phyloP scores from a whole-genome alignment of 2,113 vertebrate species.

The Noctilio leporinus region DNA sequence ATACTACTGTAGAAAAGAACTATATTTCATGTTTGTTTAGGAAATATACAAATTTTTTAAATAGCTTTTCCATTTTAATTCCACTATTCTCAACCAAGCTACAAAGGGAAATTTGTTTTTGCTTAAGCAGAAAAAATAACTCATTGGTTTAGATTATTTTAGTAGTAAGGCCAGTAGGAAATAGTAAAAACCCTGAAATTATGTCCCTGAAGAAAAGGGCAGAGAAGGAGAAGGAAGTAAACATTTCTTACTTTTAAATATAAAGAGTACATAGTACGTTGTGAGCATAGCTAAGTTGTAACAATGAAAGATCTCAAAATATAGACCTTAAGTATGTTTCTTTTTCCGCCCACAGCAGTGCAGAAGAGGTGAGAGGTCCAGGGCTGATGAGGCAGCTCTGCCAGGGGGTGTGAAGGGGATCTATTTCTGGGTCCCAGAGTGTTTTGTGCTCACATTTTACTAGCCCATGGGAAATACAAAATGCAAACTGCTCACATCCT shows the following conservation, averaged over 20 bases:
- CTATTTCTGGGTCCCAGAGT: background rate
- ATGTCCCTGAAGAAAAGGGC: background rate
- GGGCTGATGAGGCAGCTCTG: too few species aligned
- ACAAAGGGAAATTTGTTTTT: slow-evolving; percentile 38
- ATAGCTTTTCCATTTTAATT: slow-evolving; percentile 40
- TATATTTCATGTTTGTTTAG: background rate
- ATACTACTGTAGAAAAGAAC: background rate
- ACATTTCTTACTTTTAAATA: background rate
- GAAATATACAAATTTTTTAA: background rate
- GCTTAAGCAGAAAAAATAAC: background rate
- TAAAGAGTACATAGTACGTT: background rate
- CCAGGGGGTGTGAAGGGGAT: rapidly evolving
- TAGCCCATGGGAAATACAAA: background rate
- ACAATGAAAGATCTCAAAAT: background rate
- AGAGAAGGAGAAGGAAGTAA: background rate
- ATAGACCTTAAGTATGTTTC: background rate
- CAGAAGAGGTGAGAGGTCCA: background rate
- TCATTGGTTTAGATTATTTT: slow-evolving; percentile 27
- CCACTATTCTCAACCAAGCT: slow-evolving; percentile 32
- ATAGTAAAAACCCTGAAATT: slow-evolving; percentile 16
- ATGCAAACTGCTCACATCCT: background rate
- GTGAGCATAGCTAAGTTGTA: background rate
- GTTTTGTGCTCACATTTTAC: background rate
- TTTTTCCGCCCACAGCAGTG: background rate
- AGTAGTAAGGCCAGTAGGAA: background rate